Evolutionary conservation across 2,113 vertebrate species (phyloP).

Genomic region (Burhinus bistriatus): DNA sequence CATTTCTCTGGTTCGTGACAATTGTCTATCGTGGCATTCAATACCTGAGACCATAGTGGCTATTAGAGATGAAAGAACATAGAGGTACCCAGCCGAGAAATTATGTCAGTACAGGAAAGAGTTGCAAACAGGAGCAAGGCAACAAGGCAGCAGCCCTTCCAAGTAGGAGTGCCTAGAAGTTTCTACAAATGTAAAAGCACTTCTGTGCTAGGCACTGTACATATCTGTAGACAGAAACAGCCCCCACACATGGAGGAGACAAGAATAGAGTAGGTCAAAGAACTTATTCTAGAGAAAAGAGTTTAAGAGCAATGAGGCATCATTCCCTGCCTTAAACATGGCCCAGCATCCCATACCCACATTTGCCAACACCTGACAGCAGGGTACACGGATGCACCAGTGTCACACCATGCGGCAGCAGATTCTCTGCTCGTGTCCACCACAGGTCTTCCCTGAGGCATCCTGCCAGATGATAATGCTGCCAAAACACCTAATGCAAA

Average conservation of each 20-base stretch:
- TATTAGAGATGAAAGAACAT: not conserved
- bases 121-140: not conserved
- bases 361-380: not conserved
- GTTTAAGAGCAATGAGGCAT: not conserved
- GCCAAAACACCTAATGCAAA: not conserved
- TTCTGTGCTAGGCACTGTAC: not conserved
- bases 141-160: not conserved
- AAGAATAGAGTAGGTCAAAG: not conserved
- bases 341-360: not conserved
- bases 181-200: not conserved
- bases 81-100: not conserved
- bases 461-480: not conserved
- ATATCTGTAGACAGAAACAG: not conserved
- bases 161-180: not conserved
- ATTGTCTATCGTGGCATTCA: accelerated
- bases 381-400: not conserved
- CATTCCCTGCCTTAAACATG: too few relatives aligned
- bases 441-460: not conserved
- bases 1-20: not conserved
- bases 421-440: not conserved
- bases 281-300: not conserved
- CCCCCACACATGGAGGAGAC: not conserved
- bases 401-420: accelerated
- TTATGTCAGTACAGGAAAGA: not conserved
- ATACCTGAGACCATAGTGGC: not conserved